Evolutionary conservation across 2,888 invertebrate species (phyloP).

Genomic region (Machimus rusticus): DNA sequence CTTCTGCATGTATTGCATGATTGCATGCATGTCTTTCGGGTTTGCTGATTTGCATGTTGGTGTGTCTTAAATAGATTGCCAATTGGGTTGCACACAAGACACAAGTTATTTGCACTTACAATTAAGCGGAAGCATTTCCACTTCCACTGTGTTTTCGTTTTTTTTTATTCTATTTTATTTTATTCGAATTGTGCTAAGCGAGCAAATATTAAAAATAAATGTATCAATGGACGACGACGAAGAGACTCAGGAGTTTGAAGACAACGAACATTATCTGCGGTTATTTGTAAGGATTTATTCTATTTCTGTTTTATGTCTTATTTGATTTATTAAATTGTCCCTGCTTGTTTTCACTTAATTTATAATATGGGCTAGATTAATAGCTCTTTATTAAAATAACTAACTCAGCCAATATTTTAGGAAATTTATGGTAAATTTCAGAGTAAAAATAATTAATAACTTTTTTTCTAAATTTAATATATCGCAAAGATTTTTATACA

Average conservation of each 20-base stretch:
- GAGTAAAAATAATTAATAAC: too few species aligned
- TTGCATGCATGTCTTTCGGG: background rate
- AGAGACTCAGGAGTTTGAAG: background rate
- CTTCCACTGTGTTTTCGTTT: background rate
- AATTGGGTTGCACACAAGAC: conserved; percentile 14
- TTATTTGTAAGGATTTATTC: background rate
- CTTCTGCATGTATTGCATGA: background rate
- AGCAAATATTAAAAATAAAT: background rate
- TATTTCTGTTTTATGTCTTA: background rate
- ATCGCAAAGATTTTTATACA: background rate
- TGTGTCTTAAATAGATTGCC: background rate
- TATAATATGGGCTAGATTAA: background rate
- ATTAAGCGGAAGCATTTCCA: conserved; percentile 20
- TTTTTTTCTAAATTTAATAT: background rate
- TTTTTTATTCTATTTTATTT: background rate
- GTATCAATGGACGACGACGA: background rate
- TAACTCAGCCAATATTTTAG: background rate
- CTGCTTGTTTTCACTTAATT: background rate
- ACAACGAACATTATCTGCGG: background rate
- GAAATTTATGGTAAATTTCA: background rate
- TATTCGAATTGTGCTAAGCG: background rate
- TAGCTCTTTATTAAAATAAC: background rate
- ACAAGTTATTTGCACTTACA: background rate
- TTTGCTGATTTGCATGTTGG: background rate
- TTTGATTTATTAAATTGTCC: background rate